Conservation (phyloP, 2,888 invertebrate genomes). For the Tipula lateralis region DNA sequence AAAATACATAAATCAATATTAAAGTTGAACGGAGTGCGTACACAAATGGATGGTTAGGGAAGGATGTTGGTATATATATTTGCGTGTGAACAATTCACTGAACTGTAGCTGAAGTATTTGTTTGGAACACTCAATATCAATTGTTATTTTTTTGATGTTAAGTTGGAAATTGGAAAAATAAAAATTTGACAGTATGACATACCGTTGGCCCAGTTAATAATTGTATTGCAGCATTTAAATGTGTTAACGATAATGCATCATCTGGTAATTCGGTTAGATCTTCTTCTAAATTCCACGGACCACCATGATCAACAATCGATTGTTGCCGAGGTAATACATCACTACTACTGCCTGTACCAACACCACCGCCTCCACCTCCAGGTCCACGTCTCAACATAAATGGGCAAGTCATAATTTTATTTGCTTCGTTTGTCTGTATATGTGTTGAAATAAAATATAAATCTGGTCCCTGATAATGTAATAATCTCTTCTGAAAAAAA, state of each 20-base stretch:
- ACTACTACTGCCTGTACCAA: slow-evolving; percentile 38
- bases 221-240: slow-evolving; percentile 74
- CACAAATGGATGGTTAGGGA: not conserved
- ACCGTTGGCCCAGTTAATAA: slow-evolving; percentile 78
- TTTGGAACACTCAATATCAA: not conserved
- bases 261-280: slow-evolving; percentile 44
- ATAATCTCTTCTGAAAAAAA: not conserved
- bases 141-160: not conserved
- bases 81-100: not conserved
- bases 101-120: not conserved
- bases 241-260: slow-evolving; percentile 58
- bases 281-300: slow-evolving; percentile 47
- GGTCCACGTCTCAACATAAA: slow-evolving; percentile 38
- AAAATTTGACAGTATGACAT: slow-evolving; percentile 43
- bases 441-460: not conserved
- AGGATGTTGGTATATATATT: not conserved
- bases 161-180: not conserved
- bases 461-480: slow-evolving; percentile 4
- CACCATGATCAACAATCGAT: slow-evolving; percentile 44
- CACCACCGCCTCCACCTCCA: not conserved
- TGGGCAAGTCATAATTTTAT: slow-evolving; percentile 47
- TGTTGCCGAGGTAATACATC: slow-evolving; percentile 46
- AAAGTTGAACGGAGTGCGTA: not conserved
- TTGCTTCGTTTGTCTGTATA: too few species aligned
- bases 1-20: not conserved